Conservation (phyloP, 2,113 vertebrate species). For the Hypanus sabinus region DNA sequence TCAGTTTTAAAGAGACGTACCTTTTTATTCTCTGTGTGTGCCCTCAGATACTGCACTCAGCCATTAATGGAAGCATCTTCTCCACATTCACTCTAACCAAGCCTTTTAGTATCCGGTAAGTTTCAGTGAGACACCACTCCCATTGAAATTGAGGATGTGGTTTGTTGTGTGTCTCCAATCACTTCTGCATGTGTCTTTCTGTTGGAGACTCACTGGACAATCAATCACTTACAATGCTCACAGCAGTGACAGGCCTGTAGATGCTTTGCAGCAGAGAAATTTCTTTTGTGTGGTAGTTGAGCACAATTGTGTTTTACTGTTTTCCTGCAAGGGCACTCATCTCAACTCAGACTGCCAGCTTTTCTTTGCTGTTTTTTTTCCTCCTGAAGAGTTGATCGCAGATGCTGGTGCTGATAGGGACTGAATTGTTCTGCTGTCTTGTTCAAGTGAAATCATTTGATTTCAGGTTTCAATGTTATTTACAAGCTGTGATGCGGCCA, state of each 20-base stretch:
- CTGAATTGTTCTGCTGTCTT: background rate
- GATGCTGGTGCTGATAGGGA: background rate
- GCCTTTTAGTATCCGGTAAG: too few relatives aligned
- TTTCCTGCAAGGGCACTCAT: background rate
- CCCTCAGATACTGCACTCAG: too few relatives aligned
- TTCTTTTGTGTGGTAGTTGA: background rate
- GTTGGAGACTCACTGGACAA: background rate
- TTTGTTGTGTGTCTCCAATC: background rate
- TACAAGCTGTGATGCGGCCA: too few relatives aligned
- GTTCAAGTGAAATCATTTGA: background rate
- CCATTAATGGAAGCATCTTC: too few relatives aligned
- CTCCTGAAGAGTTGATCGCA: background rate
- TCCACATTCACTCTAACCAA: too few relatives aligned
- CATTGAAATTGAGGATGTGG: background rate
- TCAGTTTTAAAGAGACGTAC: too few relatives aligned
- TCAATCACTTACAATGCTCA: background rate
- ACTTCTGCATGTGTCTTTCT: background rate
- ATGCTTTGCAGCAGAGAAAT: background rate
- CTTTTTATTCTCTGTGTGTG: too few relatives aligned
- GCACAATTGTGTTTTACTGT: background rate
- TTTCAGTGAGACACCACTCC: too few relatives aligned
- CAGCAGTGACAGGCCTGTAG: background rate
- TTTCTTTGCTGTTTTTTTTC: background rate
- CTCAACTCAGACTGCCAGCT: background rate
- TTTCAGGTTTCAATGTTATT: background rate